Percentiles rank a stretch among this genome's conserved stretches.
Evolutionary conservation across 1,140 invertebrate genomes (phyloP).

Genomic region (Oreohelix idahoensis): DNA sequence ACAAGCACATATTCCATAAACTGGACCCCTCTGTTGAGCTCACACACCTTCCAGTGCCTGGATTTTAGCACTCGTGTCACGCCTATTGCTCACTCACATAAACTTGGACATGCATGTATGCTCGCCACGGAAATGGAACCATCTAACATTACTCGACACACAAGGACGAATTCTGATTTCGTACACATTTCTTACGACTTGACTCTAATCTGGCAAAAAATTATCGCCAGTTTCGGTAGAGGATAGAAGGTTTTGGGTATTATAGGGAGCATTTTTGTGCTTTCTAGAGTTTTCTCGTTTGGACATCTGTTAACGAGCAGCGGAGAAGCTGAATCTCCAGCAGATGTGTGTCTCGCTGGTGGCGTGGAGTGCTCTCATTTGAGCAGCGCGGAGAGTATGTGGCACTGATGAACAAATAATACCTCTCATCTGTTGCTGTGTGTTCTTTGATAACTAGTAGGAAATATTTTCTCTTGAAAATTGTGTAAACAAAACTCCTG

Average conservation of each 20-base stretch:
- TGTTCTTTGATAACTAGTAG: slow-evolving; percentile 2
- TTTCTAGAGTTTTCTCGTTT: not conserved
- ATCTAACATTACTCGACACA: not conserved
- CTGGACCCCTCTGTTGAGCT: not conserved
- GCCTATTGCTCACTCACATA: slow-evolving; percentile 7
- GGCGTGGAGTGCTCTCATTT: not conserved
- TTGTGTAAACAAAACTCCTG: not conserved
- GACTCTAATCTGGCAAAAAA: not conserved
- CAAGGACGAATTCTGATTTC: not conserved
- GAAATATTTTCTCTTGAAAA: not conserved
- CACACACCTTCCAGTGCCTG: not conserved
- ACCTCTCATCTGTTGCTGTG: not conserved
- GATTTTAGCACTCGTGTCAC: not conserved
- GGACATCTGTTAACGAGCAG: not conserved
- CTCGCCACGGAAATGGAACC: not conserved
- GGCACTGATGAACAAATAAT: not conserved
- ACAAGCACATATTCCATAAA: not conserved
- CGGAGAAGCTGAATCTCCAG: not conserved
- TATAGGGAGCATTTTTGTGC: not conserved
- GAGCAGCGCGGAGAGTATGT: not conserved
- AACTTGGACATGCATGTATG: slow-evolving; percentile 2
- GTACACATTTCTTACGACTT: not conserved
- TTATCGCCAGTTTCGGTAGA: not conserved
- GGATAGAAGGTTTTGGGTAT: not conserved
- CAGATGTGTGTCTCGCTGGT: not conserved